These are phyloP conservation scores for Micromussa lordhowensis DNA, from an alignment of 92 coral and sea anemone species.

Conservation along the genomic window DNA sequence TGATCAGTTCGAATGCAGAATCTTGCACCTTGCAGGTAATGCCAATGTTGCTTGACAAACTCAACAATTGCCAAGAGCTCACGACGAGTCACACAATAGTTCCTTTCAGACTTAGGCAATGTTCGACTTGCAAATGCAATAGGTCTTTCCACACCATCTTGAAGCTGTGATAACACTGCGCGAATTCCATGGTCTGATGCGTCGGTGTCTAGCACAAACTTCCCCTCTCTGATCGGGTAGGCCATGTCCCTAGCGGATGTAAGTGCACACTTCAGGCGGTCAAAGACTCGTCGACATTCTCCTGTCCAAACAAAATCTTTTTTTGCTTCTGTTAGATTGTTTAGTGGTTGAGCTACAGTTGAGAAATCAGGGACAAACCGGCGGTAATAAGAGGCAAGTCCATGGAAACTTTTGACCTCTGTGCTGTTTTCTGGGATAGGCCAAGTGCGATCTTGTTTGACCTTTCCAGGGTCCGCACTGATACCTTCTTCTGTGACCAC, in stretches of 20 bases:
- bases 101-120: conserved; percentile 48
- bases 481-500: conserved; percentile 56
- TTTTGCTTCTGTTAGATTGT: conserved; percentile 57
- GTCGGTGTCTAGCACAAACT: conserved; percentile 49
- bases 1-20: conserved; percentile 48
- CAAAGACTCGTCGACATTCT: conserved; percentile 49
- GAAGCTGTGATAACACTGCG: conserved; percentile 37
- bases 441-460: conserved; percentile 33
- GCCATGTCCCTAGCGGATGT: conserved; percentile 54
- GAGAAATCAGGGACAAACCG: conserved; percentile 51
- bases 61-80: conserved; percentile 53
- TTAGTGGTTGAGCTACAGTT: conserved; percentile 50
- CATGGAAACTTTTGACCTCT: conserved; percentile 51
- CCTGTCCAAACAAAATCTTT: conserved; percentile 41
- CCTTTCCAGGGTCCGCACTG: conserved; percentile 45
- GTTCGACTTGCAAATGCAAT: conserved; percentile 48
- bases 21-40: conserved; percentile 36
- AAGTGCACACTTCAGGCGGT: conserved; percentile 44
- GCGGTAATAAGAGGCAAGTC: conserved; percentile 61
- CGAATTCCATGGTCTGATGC: conserved; percentile 63
- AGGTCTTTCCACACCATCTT: conserved; percentile 22
- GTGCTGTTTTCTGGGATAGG: conserved; percentile 33
- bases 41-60: conserved; percentile 23
- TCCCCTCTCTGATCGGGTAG: conserved; percentile 25
- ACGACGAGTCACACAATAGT: conserved; percentile 39